Conservation (phyloP, 1,140 invertebrate species). For the Macrocentrus cingulum region DNA sequence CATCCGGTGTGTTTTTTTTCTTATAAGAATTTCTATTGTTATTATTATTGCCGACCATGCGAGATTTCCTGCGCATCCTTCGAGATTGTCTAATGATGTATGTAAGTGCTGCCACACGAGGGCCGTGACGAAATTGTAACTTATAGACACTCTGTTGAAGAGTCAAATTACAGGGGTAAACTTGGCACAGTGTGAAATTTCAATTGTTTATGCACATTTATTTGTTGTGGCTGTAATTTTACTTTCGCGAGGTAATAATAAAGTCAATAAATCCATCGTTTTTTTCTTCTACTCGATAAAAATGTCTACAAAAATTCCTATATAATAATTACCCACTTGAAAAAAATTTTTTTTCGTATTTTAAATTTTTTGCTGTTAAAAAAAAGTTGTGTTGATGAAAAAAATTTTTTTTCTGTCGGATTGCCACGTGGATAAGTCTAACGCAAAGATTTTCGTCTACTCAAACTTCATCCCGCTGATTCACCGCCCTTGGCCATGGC, state of each 20-base stretch:
- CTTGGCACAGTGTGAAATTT: neutral
- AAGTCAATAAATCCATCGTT: neutral
- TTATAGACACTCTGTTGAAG: conserved; percentile 10
- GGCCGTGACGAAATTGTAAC: conserved; percentile 22
- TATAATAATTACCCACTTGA: too few relatives aligned
- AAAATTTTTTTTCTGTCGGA: conserved; percentile 9
- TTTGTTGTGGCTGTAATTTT: neutral
- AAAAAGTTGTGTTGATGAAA: neutral
- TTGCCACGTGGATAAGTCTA: neutral
- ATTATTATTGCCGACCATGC: neutral
- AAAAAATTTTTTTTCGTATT: too few relatives aligned
- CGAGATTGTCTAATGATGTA: conserved; percentile 11
- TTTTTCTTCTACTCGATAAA: too few relatives aligned
- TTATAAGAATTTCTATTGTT: neutral
- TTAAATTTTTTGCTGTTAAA: neutral
- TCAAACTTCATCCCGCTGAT: conserved; percentile 27
- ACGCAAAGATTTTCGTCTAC: conserved; percentile 55
- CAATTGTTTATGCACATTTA: conserved; percentile 1
- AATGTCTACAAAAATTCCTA: too few relatives aligned
- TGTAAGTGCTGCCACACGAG: conserved; percentile 3
- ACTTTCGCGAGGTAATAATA: neutral
- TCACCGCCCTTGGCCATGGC: conserved; percentile 31
- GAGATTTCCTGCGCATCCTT: neutral
- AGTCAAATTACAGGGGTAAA: conserved; percentile 11
- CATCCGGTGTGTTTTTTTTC: neutral